phyloP scores from a whole-genome alignment of 1,140 invertebrate species.

The Camponotus pennsylvanicus region DNA sequence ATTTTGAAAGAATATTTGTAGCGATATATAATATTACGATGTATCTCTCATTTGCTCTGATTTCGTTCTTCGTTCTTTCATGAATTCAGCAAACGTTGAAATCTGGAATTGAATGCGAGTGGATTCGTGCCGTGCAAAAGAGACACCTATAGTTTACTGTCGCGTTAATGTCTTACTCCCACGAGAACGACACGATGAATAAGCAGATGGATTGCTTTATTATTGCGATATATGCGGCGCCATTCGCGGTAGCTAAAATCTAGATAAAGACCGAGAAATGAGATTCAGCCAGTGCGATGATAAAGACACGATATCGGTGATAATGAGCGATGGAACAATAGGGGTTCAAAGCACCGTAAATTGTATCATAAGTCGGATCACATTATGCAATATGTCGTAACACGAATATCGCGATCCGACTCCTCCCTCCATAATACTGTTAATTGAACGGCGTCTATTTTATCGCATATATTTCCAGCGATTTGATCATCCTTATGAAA shows the following conservation, averaged over 20 bases:
- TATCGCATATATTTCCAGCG: constrained; percentile 2
- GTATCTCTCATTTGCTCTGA: not conserved
- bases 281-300: not conserved
- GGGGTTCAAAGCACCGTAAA: not conserved
- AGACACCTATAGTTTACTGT: constrained; percentile 69
- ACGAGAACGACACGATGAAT: constrained; percentile 71
- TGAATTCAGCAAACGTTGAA: not conserved
- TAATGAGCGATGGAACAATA: constrained; percentile 59
- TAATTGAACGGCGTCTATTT: not conserved
- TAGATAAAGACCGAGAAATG: constrained; percentile 28
- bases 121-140: constrained; percentile 59
- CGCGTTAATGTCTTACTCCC: constrained; percentile 71
- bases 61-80: constrained; percentile 8
- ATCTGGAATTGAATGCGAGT: constrained; percentile 32
- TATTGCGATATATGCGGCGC: constrained; percentile 70
- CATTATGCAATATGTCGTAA: not conserved
- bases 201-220: constrained; percentile 73
- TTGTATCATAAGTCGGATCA: constrained; percentile 20
- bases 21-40: not conserved
- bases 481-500: constrained; percentile 26
- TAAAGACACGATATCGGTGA: not conserved
- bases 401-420: not conserved
- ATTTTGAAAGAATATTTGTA: not conserved
- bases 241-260: constrained; percentile 58
- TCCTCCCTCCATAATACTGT: not conserved